Evolutionary conservation across 2,888 invertebrate species (phyloP).

Genomic region (Crocallis elinguaria): DNA sequence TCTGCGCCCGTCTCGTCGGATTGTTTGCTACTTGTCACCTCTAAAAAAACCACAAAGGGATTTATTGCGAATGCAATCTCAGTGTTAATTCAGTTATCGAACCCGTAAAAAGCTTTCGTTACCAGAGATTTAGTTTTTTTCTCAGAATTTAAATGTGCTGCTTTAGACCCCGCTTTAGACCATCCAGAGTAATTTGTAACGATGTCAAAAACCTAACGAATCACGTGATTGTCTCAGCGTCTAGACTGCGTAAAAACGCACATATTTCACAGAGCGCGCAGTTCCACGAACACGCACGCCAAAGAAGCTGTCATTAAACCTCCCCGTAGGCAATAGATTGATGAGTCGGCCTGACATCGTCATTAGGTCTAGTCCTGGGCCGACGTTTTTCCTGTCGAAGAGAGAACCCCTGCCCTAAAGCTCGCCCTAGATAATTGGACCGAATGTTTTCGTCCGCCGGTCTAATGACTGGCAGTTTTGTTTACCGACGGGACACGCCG

Average conservation of each 20-base stretch:
- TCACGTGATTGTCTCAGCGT: slow-evolving; percentile 24
- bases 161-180: neutral
- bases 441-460: slow-evolving; percentile 75
- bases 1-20: too few relatives aligned
- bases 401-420: slow-evolving; percentile 34
- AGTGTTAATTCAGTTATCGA: too few relatives aligned
- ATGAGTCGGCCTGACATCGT: slow-evolving; percentile 76
- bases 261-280: slow-evolving; percentile 5
- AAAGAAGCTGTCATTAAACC: slow-evolving; percentile 23
- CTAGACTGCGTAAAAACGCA: slow-evolving; percentile 36
- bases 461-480: slow-evolving; percentile 82
- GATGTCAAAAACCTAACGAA: slow-evolving; percentile 21
- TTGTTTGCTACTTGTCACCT: too few relatives aligned
- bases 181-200: slow-evolving; percentile 13
- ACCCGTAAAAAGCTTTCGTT: too few relatives aligned
- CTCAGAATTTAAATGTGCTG: slow-evolving; percentile 3
- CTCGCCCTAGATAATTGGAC: slow-evolving; percentile 72
- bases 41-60: too few relatives aligned
- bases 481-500: slow-evolving; percentile 74
- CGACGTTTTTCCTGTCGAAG: slow-evolving; percentile 63
- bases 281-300: slow-evolving; percentile 1
- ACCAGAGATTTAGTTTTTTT: neutral
- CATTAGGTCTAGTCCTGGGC: slow-evolving; percentile 71
- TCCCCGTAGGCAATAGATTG: slow-evolving; percentile 65
- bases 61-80: too few relatives aligned